These are phyloP conservation scores for Polia nebulosa DNA, from an alignment of 2,888 invertebrate genomes.

Conservation along the genomic window DNA sequence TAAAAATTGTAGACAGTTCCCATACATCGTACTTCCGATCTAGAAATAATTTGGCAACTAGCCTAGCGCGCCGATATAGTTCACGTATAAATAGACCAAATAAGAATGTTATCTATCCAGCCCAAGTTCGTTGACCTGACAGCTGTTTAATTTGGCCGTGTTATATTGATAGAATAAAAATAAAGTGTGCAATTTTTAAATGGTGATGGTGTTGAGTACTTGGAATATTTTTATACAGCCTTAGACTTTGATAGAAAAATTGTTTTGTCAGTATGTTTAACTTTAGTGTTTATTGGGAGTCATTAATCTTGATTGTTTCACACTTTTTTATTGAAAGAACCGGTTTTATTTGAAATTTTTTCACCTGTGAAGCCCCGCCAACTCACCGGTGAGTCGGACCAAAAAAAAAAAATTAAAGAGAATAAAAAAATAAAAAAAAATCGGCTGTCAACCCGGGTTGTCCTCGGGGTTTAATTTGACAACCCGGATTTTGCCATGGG, in stretches of 20 bases:
- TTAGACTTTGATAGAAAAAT: neutral
- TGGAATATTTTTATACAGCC: constrained; percentile 4
- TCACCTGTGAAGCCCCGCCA: too few relatives aligned
- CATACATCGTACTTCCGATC: constrained; percentile 79
- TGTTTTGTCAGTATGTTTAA: neutral
- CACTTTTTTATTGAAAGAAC: too few relatives aligned
- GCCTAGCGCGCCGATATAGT: constrained; percentile 75
- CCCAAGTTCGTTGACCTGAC: constrained; percentile 81
- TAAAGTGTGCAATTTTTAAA: constrained; percentile 30
- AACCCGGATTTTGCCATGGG: too few relatives aligned
- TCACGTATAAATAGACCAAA: constrained; percentile 79
- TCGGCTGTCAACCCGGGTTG: too few relatives aligned
- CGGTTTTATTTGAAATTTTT: too few relatives aligned
- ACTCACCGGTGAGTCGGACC: too few relatives aligned
- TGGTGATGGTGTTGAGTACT: constrained; percentile 4
- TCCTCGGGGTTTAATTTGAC: too few relatives aligned
- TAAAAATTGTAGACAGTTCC: constrained; percentile 59
- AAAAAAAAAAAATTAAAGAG: too few relatives aligned
- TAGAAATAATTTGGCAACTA: constrained; percentile 84
- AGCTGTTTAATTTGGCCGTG: constrained; percentile 62
- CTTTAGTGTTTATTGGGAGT: neutral
- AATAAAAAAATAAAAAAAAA: too few relatives aligned
- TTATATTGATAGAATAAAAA: constrained; percentile 47
- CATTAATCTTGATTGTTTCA: neutral
- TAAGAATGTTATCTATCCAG: constrained; percentile 79